Percentiles rank a stretch among this genome's conserved stretches.
Conservation (phyloP, 2,113 vertebrate genomes). For the Sebastes fasciatus region DNA sequence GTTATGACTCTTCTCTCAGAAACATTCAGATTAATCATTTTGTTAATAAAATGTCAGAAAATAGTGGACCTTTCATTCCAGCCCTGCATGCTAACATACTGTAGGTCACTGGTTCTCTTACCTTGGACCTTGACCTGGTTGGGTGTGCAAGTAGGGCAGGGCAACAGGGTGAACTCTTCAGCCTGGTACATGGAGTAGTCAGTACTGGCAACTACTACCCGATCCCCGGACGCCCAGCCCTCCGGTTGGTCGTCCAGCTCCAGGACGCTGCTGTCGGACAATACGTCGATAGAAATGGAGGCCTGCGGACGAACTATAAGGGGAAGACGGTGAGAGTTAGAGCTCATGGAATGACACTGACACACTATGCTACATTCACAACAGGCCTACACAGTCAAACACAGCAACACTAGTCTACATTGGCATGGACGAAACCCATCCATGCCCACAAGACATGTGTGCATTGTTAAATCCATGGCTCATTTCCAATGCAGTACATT, state of each 20-base stretch:
- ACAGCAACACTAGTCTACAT: not conserved
- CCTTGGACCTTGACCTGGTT: slow-evolving; percentile 93
- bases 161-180: slow-evolving; percentile 92
- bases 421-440: not conserved
- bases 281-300: slow-evolving; percentile 85
- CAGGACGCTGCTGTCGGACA: slow-evolving; percentile 84
- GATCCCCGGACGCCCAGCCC: slow-evolving; percentile 89
- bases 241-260: slow-evolving; percentile 90
- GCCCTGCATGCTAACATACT: not conserved
- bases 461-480: not conserved
- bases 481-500: not conserved
- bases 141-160: slow-evolving; percentile 86
- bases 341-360: not conserved
- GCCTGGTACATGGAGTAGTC: slow-evolving; percentile 98
- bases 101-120: slow-evolving; percentile 66
- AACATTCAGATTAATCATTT: no score
- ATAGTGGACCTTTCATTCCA: not conserved
- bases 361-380: not conserved
- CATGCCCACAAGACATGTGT: not conserved
- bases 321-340: not conserved
- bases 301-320: slow-evolving; percentile 91
- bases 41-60: no score
- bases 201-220: slow-evolving; percentile 92
- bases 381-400: not conserved
- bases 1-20: not conserved